Percentiles rank a stretch among this genome's conserved stretches.
Conservation (phyloP, 2,888 invertebrate species). For the Diplazon laetatorius region DNA sequence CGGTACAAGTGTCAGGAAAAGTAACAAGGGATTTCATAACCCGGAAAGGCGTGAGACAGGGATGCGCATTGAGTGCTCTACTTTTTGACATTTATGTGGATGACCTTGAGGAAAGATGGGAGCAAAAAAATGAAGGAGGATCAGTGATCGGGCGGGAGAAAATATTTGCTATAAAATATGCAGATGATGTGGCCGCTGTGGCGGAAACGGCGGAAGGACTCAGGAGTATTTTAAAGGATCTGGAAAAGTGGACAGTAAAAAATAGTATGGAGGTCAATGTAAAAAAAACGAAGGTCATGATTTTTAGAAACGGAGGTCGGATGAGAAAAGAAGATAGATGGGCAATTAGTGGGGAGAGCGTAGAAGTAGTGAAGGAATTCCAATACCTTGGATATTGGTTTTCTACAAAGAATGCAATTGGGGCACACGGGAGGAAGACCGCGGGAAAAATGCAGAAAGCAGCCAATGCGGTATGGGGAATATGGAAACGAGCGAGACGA, state of each 20-base stretch:
- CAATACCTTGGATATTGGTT: slow-evolving; percentile 17
- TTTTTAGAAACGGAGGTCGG: slow-evolving; percentile 31
- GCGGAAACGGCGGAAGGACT: not conserved
- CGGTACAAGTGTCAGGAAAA: slow-evolving; percentile 37
- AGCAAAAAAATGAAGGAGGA: not conserved
- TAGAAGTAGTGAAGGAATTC: not conserved
- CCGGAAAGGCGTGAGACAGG: slow-evolving; percentile 56
- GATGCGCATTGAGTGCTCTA: slow-evolving; percentile 55
- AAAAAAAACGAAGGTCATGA: not conserved
- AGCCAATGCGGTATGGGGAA: not conserved
- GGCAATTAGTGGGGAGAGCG: slow-evolving; percentile 23
- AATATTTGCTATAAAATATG: not conserved
- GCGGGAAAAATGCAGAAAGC: slow-evolving; percentile 2
- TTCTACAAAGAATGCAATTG: slow-evolving; percentile 6
- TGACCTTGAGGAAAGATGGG: slow-evolving; percentile 35
- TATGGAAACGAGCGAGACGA: slow-evolving; percentile 11
- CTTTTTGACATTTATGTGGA: slow-evolving; percentile 55
- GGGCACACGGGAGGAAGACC: not conserved
- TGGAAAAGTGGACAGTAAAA: no score
- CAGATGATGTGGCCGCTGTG: not conserved
- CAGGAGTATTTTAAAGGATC: no score
- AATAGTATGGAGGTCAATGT: slow-evolving; percentile 13
- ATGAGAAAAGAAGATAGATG: no score
- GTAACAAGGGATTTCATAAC: slow-evolving; percentile 50
- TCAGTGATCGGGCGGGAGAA: not conserved